A percentile compares a stretch with the other conserved stretches of the same genome.
These are phyloP conservation scores for Chelmon rostratus DNA, from an alignment of 2,797 vertebrate genomes.

Conservation along the genomic window DNA sequence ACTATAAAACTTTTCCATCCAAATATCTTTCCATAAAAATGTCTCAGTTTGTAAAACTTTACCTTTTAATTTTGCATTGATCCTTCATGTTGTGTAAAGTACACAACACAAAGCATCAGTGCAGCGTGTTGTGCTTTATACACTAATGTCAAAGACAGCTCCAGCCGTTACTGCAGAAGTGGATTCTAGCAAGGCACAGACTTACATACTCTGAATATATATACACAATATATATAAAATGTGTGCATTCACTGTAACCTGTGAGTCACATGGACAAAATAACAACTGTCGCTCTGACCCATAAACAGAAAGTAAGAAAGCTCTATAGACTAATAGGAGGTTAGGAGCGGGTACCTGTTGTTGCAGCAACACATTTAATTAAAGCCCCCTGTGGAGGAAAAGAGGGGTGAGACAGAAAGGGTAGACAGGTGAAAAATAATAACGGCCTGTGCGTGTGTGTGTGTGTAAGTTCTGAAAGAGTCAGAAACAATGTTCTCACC, in stretches of 20 bases:
- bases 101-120: neutral
- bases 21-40: neutral
- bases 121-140: neutral
- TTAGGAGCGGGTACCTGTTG: conserved; percentile 66
- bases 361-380: conserved; percentile 79
- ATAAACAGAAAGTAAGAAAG: conserved; percentile 48
- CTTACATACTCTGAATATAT: neutral
- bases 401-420: conserved; percentile 50
- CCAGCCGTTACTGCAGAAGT: neutral
- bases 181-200: neutral
- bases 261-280: conserved; percentile 28
- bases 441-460: conserved; percentile 17
- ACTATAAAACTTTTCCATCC: too few species aligned
- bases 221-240: conserved; percentile 6
- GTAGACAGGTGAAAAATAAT: conserved; percentile 74
- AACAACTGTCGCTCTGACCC: conserved; percentile 39
- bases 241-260: conserved; percentile 1
- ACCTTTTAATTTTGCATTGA: neutral
- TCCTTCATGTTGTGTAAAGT: neutral
- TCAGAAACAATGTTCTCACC: conserved; percentile 56
- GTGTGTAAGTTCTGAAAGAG: conserved; percentile 35
- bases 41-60: neutral
- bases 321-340: conserved; percentile 54
- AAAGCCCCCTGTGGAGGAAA: conserved; percentile 62
- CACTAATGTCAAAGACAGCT: neutral